These are phyloP conservation scores for Pangasianodon hypophthalmus DNA, from an alignment of 2,113 vertebrate species.

Conservation along the genomic window DNA sequence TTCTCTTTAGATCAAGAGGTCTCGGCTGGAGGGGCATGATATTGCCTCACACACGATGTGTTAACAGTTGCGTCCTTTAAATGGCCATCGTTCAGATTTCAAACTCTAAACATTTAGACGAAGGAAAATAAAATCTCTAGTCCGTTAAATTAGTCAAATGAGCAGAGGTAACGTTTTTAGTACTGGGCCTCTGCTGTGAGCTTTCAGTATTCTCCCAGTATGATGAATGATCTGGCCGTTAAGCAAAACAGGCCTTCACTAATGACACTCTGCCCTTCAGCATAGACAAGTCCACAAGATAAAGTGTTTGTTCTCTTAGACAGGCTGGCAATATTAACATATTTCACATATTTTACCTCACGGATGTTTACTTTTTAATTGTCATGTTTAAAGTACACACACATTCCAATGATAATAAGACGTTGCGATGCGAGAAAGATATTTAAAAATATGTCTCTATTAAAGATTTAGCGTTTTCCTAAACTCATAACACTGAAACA, in stretches of 20 bases:
- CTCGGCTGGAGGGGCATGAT: neutral
- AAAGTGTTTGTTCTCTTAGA: slow-evolving; percentile 35
- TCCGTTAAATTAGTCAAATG: slow-evolving; percentile 76
- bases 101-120: slow-evolving; percentile 77
- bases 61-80: slow-evolving; percentile 58
- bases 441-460: neutral
- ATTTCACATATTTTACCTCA: slow-evolving; percentile 37
- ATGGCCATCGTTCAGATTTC: slow-evolving; percentile 70
- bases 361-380: neutral
- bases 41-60: slow-evolving; percentile 48
- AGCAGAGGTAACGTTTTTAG: slow-evolving; percentile 74
- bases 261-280: slow-evolving; percentile 76
- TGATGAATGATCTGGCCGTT: slow-evolving; percentile 86
- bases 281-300: slow-evolving; percentile 72
- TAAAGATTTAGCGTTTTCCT: neutral
- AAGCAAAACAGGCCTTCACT: slow-evolving; percentile 86
- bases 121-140: slow-evolving; percentile 73
- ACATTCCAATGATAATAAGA: neutral
- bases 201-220: slow-evolving; percentile 69
- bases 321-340: slow-evolving; percentile 35
- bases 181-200: slow-evolving; percentile 74
- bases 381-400: neutral
- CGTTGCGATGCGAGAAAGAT: neutral
- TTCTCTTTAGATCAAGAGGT: neutral
- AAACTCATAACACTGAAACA: slow-evolving; percentile 6